phyloP scores from a whole-genome alignment of 2,888 invertebrate species.

The Nephrotoma guestfalica region DNA sequence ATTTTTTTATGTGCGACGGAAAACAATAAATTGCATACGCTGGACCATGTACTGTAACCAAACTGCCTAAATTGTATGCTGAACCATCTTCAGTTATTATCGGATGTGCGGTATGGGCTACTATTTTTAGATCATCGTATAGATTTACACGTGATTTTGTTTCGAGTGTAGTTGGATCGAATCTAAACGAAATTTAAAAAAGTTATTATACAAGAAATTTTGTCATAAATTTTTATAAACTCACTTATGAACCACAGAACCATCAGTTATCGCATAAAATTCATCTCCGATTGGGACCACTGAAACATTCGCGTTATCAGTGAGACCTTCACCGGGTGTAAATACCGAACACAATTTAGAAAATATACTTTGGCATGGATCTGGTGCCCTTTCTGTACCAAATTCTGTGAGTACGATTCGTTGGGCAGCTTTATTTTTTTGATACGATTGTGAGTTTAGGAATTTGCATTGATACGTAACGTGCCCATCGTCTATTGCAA shows the following conservation, averaged over 20 bases:
- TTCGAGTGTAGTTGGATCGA: constrained; percentile 64
- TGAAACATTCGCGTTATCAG: constrained; percentile 85
- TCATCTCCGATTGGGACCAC: constrained; percentile 82
- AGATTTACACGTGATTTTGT: constrained; percentile 56
- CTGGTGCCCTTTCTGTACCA: constrained; percentile 61
- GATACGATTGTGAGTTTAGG: constrained; percentile 53
- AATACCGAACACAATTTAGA: constrained; percentile 53
- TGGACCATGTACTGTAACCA: constrained; percentile 48
- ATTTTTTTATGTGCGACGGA: constrained; percentile 44
- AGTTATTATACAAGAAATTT: neutral
- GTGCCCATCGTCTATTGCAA: constrained; percentile 51
- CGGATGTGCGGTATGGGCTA: constrained; percentile 77
- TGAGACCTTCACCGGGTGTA: constrained; percentile 43
- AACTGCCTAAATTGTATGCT: constrained; percentile 71
- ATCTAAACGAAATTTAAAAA: constrained; percentile 27
- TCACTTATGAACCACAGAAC: constrained; percentile 63
- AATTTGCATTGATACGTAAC: constrained; percentile 72
- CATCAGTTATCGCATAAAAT: constrained; percentile 74
- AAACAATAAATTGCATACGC: constrained; percentile 56
- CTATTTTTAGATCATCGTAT: constrained; percentile 46
- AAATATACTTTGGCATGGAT: constrained; percentile 65
- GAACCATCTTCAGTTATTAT: constrained; percentile 48
- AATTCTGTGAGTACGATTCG: constrained; percentile 77
- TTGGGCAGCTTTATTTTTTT: constrained; percentile 57
- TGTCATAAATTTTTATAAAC: neutral